Conservation (phyloP, 2,113 vertebrate genomes). For the Gallinago media region DNA sequence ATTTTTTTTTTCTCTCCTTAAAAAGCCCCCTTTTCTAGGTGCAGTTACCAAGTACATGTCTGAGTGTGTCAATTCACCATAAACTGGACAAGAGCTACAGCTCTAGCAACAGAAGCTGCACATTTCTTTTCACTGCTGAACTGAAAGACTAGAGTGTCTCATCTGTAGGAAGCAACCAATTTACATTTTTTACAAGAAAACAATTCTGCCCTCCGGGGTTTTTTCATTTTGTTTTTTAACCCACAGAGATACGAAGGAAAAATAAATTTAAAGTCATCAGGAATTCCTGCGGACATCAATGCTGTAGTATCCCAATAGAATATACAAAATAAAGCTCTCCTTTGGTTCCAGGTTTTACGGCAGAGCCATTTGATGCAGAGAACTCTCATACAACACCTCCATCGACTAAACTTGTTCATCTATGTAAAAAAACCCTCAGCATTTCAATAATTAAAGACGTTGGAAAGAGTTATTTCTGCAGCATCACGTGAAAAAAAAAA, state of each 20-base stretch:
- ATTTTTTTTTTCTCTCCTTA: background rate
- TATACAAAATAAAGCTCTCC: background rate
- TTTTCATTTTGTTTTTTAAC: background rate
- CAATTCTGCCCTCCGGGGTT: background rate
- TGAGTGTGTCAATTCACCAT: background rate
- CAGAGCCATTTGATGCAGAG: background rate
- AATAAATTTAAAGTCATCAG: background rate
- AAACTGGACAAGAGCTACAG: background rate
- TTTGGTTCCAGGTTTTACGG: background rate
- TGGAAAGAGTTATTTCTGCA: background rate
- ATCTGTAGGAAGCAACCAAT: background rate
- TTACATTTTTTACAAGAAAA: background rate
- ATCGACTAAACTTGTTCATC: background rate
- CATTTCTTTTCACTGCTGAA: background rate
- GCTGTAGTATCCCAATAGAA: background rate
- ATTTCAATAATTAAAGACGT: background rate
- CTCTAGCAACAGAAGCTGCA: background rate
- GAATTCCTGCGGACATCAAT: background rate
- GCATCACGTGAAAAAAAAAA: background rate
- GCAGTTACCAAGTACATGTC: accelerated
- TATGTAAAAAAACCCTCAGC: background rate
- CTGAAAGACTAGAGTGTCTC: background rate
- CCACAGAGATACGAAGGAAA: background rate
- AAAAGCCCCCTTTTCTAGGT: background rate
- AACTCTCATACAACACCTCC: background rate